A percentile compares a stretch with the other conserved stretches of the same genome.
phyloP scores from a whole-genome alignment of 2,797 vertebrate species.

The Uromys caudimaculatus region DNA sequence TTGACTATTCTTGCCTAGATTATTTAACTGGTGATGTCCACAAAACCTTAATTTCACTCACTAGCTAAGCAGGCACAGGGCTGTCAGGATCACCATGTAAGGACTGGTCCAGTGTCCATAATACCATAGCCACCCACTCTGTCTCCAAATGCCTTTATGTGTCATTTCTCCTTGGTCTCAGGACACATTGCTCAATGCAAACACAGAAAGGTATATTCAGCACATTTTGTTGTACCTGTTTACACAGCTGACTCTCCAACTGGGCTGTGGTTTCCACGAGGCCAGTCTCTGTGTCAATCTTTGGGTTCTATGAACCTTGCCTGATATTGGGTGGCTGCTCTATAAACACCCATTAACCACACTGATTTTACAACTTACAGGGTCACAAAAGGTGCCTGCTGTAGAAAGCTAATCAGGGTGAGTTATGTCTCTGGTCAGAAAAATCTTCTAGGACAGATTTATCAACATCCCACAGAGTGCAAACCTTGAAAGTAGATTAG shows the following conservation, averaged over 20 bases:
- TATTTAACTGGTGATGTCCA: background rate
- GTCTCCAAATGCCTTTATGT: no score
- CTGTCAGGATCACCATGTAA: background rate
- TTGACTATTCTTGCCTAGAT: background rate
- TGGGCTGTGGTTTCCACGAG: background rate
- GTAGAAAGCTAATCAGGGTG: background rate
- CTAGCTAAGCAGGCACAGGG: background rate
- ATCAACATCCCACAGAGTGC: background rate
- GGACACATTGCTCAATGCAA: background rate
- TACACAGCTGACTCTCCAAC: background rate
- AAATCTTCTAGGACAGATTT: conserved; percentile 3
- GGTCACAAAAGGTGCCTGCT: background rate
- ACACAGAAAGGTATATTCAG: background rate
- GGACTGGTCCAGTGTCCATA: no score
- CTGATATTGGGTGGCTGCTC: background rate
- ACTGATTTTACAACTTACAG: background rate
- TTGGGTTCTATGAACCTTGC: background rate
- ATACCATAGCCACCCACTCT: background rate
- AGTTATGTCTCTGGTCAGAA: background rate
- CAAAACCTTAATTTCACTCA: background rate
- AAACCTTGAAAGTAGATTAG: background rate
- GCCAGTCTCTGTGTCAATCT: background rate
- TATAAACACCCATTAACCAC: background rate
- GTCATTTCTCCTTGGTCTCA: background rate
- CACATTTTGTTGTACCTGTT: background rate